Conservation (phyloP, 2,797 vertebrate species). For the Bovichtus variegatus region DNA sequence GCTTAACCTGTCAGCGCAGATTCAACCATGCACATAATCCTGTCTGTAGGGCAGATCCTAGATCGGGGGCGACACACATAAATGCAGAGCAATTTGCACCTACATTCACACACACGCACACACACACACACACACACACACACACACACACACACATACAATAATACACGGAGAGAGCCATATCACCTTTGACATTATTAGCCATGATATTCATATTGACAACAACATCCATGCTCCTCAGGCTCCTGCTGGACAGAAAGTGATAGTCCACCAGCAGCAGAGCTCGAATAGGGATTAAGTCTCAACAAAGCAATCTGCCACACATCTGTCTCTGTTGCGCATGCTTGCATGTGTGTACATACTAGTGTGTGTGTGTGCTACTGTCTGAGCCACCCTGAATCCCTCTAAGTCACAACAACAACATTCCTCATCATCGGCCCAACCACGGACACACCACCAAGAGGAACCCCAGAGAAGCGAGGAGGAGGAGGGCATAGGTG, state of each 20-base stretch:
- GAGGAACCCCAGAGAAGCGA: conserved; percentile 56
- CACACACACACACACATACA: no score
- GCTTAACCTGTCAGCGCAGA: conserved; percentile 73
- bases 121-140: no score
- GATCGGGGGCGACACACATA: conserved; percentile 28
- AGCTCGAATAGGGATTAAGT: conserved; percentile 16
- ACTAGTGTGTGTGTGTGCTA: conserved; percentile 52
- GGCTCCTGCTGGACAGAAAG: conserved; percentile 8
- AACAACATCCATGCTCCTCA: conserved; percentile 15
- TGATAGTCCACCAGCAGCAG: conserved; percentile 46
- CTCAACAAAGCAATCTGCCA: conserved; percentile 52
- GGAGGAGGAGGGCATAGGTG: conserved; percentile 40
- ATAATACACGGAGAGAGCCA: neutral
- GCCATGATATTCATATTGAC: conserved; percentile 4
- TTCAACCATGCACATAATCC: conserved; percentile 69
- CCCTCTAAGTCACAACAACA: conserved; percentile 79
- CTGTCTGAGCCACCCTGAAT: conserved; percentile 71
- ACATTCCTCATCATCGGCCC: conserved; percentile 77
- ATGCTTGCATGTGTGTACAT: conserved; percentile 41
- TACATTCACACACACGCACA: conserved; percentile 13
- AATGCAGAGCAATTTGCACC: conserved; percentile 42
- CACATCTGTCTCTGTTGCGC: conserved; percentile 53
- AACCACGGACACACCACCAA: conserved; percentile 68
- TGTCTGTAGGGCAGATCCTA: conserved; percentile 60
- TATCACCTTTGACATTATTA: conserved; percentile 23